Evolutionary conservation across 2,113 vertebrate genomes (phyloP).

Genomic region (Notothenia rossii): DNA sequence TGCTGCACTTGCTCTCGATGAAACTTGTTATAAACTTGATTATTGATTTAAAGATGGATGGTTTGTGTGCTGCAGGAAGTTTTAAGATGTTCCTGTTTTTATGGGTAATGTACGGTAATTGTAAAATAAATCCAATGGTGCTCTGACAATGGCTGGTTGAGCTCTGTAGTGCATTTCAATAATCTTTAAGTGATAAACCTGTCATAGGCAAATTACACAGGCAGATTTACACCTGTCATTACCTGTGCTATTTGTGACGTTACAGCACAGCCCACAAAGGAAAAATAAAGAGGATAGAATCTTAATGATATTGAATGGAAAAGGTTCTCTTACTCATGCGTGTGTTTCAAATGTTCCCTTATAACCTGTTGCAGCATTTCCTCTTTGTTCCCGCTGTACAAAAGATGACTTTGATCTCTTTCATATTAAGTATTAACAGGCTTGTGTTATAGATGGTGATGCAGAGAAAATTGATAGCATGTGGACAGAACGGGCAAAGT

Average conservation of each 20-base stretch:
- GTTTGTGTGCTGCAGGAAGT: constrained; percentile 2
- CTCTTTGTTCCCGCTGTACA: constrained; percentile 89
- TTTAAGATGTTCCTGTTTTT: constrained; percentile 2
- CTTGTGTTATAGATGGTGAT: constrained; percentile 84
- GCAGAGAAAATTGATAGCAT: constrained; percentile 90
- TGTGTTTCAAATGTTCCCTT: constrained; percentile 84
- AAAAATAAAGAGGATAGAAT: constrained; percentile 10
- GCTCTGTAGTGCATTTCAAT: constrained; percentile 30
- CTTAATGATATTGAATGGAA: constrained; percentile 43
- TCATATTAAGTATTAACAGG: constrained; percentile 95
- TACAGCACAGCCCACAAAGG: constrained; percentile 32
- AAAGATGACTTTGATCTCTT: constrained; percentile 90
- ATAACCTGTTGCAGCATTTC: constrained; percentile 85
- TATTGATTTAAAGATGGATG: constrained; percentile 31
- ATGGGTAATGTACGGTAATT: not conserved
- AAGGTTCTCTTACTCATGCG: constrained; percentile 80
- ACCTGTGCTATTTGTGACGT: constrained; percentile 27
- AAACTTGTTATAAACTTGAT: not conserved
- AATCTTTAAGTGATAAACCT: constrained; percentile 63
- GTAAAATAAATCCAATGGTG: not conserved
- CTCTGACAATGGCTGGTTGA: constrained; percentile 39
- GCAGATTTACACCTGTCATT: constrained; percentile 68
- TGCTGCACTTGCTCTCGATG: constrained; percentile 13
- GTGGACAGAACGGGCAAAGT: constrained; percentile 87
- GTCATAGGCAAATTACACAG: constrained; percentile 60